Evolutionary conservation across 1,140 invertebrate genomes (phyloP), one percentile per base, ranked within the genome.

Genomic region (Zelostemma sp.): DNA sequence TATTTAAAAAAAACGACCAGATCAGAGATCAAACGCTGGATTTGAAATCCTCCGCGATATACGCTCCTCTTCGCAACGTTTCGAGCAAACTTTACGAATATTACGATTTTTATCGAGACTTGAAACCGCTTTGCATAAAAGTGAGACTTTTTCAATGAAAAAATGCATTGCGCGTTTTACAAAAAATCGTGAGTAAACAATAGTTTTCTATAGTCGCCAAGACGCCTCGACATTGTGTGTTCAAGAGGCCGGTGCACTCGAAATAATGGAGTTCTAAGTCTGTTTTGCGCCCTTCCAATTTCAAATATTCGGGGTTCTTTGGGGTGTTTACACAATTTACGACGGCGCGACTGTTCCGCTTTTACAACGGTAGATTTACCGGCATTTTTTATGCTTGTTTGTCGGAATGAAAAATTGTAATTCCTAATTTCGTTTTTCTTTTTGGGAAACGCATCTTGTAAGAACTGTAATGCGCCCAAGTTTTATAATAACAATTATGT

Each of bases 321-420:
- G 18, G 46, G 61, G 25, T 73, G 54, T 73, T 73, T 73, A 63
- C 63, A 61, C 55, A 49, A 65, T 73, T 73, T 73, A 73, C 56
- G 60, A 31, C 49, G 46, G 35, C 50, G 49, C 47, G 57, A n/a
- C 14, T 15, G 40, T 41, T 12, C 40, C 40, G 15, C 4, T 41
- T 15, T 41, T 15, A 15, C 14, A 15, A 12, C 40, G 40, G 12
- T 11, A 14, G n/a, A 11, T 38, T 14, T n/a, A 11, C 3, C 9
- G 3, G 4, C 35, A 8, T 8, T 4, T 25, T 25, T 25, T 25
- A 25, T 8, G 21, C 21, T n/a, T n/a, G n/a, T n/a, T n/a, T n/a
- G n/a, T 25, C 21, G 8, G 21, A 4, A 25, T 25, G 8, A 25
- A 25, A 25, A 25, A 25, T 25, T 8, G 8, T 8, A 25, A 8